phyloP scores from a whole-genome alignment of 2,113 vertebrate species.

The Zingel zingel region DNA sequence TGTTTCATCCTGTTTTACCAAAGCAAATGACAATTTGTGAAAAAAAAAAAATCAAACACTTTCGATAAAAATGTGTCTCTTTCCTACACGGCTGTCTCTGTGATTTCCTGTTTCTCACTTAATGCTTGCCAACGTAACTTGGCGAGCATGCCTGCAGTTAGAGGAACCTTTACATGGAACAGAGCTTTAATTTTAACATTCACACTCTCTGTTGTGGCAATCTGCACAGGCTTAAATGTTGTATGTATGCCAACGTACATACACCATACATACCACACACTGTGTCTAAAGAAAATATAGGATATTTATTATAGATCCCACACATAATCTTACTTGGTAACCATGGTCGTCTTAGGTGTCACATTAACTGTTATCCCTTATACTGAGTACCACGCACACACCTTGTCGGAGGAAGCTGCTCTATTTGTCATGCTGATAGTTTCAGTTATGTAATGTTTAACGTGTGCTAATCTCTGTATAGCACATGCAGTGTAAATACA shows the following conservation, averaged over 20 bases:
- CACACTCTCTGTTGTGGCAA: not conserved
- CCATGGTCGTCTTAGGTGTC: conserved; percentile 67
- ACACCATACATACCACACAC: not conserved
- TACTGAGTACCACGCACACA: conserved; percentile 29
- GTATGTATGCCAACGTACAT: not conserved
- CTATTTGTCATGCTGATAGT: conserved; percentile 39
- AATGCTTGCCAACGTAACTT: conserved; percentile 28
- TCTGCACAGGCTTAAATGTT: not conserved
- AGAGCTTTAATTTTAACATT: conserved; percentile 29
- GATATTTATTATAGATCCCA: too few relatives aligned
- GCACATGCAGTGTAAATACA: conserved; percentile 33
- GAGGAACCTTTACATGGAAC: conserved; percentile 32
- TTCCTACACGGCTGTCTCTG: conserved; percentile 1
- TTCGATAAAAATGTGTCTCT: conserved; percentile 12
- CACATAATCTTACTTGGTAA: conserved; percentile 34
- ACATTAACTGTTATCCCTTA: conserved; percentile 48
- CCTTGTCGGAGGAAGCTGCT: conserved; percentile 39
- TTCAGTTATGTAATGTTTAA: conserved; percentile 57
- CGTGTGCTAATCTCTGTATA: conserved; percentile 42
- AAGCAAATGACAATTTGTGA: conserved; percentile 1
- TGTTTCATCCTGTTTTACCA: not conserved
- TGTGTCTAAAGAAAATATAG: not conserved
- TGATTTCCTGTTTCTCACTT: conserved; percentile 45
- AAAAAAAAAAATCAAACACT: not conserved
- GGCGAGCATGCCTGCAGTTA: conserved; percentile 23